These are phyloP conservation scores for Dynastes maya DNA, from an alignment of 2,888 invertebrate genomes.

Conservation along the genomic window DNA sequence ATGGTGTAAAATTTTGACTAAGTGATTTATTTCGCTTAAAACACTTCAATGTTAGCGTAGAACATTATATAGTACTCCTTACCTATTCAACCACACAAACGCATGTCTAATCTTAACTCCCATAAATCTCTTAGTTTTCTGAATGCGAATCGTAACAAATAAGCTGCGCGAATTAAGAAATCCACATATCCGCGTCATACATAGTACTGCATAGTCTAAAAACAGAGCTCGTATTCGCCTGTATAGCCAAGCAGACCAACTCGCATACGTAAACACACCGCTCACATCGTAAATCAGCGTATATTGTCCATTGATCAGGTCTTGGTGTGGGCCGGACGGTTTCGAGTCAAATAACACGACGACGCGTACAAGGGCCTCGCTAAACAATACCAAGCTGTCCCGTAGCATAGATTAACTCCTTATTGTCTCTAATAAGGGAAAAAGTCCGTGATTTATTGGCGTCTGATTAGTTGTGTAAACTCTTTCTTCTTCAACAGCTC, in stretches of 20 bases:
- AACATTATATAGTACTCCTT: not conserved
- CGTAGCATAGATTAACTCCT: slow-evolving; percentile 52
- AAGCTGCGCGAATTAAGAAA: slow-evolving; percentile 5
- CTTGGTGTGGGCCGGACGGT: slow-evolving; percentile 50
- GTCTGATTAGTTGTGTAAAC: slow-evolving; percentile 34
- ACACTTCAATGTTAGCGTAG: too few species aligned
- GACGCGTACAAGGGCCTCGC: slow-evolving; percentile 28
- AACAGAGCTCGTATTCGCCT: not conserved
- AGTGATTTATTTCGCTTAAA: too few species aligned
- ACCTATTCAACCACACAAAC: not conserved
- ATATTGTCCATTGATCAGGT: slow-evolving; percentile 52
- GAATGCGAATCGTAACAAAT: not conserved
- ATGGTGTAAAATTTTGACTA: too few species aligned
- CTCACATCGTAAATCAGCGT: slow-evolving; percentile 62
- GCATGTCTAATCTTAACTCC: not conserved
- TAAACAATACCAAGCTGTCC: slow-evolving; percentile 52
- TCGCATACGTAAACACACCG: not conserved
- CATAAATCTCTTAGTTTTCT: not conserved
- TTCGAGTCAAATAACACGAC: slow-evolving; percentile 46
- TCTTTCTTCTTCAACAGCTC: slow-evolving; percentile 22
- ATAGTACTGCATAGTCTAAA: not conserved
- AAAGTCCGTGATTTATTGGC: slow-evolving; percentile 48
- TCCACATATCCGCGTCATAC: not conserved
- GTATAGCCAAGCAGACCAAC: not conserved
- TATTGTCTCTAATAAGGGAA: slow-evolving; percentile 54